Base-by-base conservation (phyloP, 1,140 invertebrate genomes). In the Ridgeia piscesae region DNA sequence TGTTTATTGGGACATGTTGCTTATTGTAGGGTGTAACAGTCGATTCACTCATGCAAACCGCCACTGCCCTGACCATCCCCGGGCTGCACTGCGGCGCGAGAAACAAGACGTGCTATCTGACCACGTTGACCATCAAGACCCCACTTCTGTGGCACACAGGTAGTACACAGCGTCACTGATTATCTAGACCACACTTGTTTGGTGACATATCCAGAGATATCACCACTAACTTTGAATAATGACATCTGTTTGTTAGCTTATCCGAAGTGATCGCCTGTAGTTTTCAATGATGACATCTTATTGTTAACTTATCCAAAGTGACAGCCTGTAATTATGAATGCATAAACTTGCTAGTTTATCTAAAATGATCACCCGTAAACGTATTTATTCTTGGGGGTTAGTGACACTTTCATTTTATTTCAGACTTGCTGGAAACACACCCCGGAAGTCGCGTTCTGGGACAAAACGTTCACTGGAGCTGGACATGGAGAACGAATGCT, bases 1-100 rank as follows among this genome's bases (percentile, higher is more conserved):
- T 77, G 58, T 21, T 77, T 77, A 77, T 77, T 77, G 58, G 14
- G 6, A 21, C 58, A 77, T 31, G 14, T 34, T 90, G 14, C 14
- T 27, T 14, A 90, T 90, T 90, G 35, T 35, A 95, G 96, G 96
- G 91, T 97, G 97, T 94, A 92, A 96, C 48, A 97, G 97, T 95
- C 95, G 97, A 92, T 98, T 98, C 94, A 98, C 98, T n/a, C 98
- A 98, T 96, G 97, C 98, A 0, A 98, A 98, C 94, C 95, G 98
- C 35, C 97, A 98, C 93, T 98, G 98, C 94, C 93, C 94, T 33
- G 94, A 96, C 11, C 96, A 96, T 93, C 96, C 96, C 0, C 94
- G 93, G 58, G 94, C 94, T 27, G 94, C 94, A 34, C 93, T 96
- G 11, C 92, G 93, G 58, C 14, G 58, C 14, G 58, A 77, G 58